A percentile compares a stretch with the other conserved stretches of the same genome.
phyloP scores from a whole-genome alignment of 2,797 vertebrate species.

The Pteropus rufus region DNA sequence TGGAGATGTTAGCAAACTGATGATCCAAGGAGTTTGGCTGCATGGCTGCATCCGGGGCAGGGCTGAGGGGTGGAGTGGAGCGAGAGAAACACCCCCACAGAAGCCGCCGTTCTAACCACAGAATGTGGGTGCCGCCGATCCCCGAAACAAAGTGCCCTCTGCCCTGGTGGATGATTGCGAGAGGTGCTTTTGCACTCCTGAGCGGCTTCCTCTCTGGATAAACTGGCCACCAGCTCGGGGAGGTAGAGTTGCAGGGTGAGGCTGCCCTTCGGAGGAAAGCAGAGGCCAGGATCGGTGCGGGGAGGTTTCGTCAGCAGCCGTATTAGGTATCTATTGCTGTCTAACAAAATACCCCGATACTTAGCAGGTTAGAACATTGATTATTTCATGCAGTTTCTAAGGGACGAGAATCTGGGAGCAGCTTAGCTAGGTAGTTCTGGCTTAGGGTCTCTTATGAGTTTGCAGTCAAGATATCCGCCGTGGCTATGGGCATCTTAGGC shows the following conservation, averaged over 20 bases:
- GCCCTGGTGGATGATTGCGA: background rate
- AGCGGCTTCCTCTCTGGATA: background rate
- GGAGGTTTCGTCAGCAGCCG: background rate
- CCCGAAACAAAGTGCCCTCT: background rate
- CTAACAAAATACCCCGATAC: background rate
- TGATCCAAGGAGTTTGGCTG: background rate
- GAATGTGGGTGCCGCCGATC: too few species aligned
- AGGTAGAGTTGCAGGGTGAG: background rate
- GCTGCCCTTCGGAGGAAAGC: background rate
- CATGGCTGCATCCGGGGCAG: too few species aligned
- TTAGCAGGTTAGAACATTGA: background rate
- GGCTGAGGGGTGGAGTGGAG: accelerated
- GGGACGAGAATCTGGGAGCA: background rate
- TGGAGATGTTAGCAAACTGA: background rate
- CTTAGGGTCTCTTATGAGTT: background rate
- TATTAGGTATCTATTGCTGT: background rate
- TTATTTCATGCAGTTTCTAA: background rate
- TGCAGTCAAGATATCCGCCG: background rate
- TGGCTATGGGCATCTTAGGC: background rate
- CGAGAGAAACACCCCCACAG: accelerated
- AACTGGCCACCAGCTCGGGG: background rate
- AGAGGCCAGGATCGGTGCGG: background rate
- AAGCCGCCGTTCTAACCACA: background rate
- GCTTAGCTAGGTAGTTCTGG: background rate
- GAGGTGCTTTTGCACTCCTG: background rate